phyloP scores from a whole-genome alignment of 2,113 vertebrate species.

The Gallinago media region DNA sequence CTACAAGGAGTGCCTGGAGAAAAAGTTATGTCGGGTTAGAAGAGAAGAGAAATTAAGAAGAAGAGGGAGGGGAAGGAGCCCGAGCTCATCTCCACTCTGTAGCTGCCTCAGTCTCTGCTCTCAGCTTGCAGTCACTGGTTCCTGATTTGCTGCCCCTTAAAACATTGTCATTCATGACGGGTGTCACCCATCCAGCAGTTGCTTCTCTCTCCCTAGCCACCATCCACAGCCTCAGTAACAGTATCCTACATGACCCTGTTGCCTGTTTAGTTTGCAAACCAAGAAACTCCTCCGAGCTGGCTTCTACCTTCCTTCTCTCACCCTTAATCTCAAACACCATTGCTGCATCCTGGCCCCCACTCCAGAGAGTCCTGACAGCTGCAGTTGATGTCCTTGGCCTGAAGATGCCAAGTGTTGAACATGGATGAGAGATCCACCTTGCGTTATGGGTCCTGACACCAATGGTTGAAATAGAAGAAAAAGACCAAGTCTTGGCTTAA shows the following conservation, averaged over 20 bases:
- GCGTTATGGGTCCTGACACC: accelerated
- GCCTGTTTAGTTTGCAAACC: background rate
- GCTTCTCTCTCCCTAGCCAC: background rate
- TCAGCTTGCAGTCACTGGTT: background rate
- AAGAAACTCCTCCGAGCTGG: background rate
- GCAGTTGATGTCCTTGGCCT: background rate
- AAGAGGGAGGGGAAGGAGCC: background rate
- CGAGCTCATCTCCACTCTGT: background rate
- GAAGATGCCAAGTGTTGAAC: background rate
- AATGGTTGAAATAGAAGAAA: background rate
- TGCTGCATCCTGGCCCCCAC: accelerated
- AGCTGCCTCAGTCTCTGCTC: background rate
- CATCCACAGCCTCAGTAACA: background rate
- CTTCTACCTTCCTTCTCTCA: background rate
- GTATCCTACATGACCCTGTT: background rate
- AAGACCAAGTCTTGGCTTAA: background rate
- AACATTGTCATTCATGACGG: background rate
- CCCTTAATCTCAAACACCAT: background rate
- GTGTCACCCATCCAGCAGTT: background rate
- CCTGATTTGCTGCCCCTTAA: background rate
- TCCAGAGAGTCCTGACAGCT: background rate
- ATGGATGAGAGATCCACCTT: background rate
- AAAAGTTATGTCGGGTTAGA: background rate
- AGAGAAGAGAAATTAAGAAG: background rate
- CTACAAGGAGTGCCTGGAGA: background rate